Conservation (phyloP, 1,140 invertebrate genomes). For the Aphidius gifuensis region DNA sequence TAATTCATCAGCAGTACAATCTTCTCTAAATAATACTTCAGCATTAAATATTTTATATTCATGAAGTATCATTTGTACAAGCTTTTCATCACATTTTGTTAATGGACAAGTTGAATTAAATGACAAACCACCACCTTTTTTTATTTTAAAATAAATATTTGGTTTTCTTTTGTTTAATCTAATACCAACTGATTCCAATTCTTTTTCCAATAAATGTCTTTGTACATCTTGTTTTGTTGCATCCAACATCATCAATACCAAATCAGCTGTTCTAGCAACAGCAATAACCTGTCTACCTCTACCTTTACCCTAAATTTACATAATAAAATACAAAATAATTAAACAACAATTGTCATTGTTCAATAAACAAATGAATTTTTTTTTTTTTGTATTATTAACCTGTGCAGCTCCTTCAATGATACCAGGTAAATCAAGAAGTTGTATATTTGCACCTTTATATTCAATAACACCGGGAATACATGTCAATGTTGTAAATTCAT, state of each 20-base stretch:
- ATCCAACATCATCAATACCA: slow-evolving; percentile 98
- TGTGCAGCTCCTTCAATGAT: slow-evolving; percentile 96
- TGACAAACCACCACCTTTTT: slow-evolving; percentile 97
- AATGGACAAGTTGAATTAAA: slow-evolving; percentile 95
- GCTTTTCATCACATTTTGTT: slow-evolving; percentile 93
- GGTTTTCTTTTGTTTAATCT: slow-evolving; percentile 90
- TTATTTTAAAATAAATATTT: slow-evolving; percentile 98
- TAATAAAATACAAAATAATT: not conserved
- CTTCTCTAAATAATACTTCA: slow-evolving; percentile 95
- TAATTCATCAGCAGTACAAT: slow-evolving; percentile 92
- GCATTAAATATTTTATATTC: slow-evolving; percentile 99
- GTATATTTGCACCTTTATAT: slow-evolving; percentile 98
- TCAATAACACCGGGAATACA: slow-evolving; percentile 99
- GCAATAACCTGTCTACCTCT: slow-evolving; percentile 80
- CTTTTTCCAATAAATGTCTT: slow-evolving; percentile 82
- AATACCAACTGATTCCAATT: slow-evolving; percentile 95
- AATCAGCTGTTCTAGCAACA: slow-evolving; percentile 92
- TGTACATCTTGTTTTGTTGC: slow-evolving; percentile 96
- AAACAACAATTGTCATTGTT: not conserved
- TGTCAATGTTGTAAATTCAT: slow-evolving; percentile 99
- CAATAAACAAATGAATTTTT: not conserved
- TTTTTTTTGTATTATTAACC: slow-evolving; percentile 36
- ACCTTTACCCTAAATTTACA: slow-evolving; percentile 45
- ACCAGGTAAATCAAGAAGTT: slow-evolving; percentile 94
- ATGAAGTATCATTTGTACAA: slow-evolving; percentile 97